Evolutionary conservation across 2,888 invertebrate genomes (phyloP), one percentile per base, ranked within the genome.

Genomic region (Byasa hedistus): DNA sequence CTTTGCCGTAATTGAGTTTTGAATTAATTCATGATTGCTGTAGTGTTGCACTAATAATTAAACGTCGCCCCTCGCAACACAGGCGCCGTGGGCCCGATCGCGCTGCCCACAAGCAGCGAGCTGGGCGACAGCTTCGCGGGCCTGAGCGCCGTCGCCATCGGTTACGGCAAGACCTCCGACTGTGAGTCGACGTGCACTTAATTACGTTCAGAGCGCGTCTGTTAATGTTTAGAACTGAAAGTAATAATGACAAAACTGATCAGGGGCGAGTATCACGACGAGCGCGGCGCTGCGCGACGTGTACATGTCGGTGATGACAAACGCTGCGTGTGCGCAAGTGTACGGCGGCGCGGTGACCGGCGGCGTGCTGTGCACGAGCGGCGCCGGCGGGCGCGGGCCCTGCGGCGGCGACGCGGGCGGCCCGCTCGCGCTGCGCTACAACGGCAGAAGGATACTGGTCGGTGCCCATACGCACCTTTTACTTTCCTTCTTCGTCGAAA

Each of bases 311-410:
- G 68, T 66, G 57, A 8, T 66, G 24, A 57, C 52, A 48, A 66
- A 66, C 57, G 54, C 55, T 36, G 61, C 22, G 65, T 66, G 71
- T 65, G 68, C 75, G 64, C 63, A 71, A 70, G 59, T 70, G 69
- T 68, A 69, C 70, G 61, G 65, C 23, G 66, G 69, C 15, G 70
- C 57, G 94, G 94, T 69, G 17, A 71, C 56, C 94, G 94, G 85
- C 95, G 95, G 73, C 95, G 92, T 57, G 94, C 32, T 65, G 61
- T 65, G 65, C 57, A 61, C 56, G 19, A 61, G 61, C 65, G 65
- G 65, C 17, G 93, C 60, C 23, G 61, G 61, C 51, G 65, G 51
- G n/a, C 92, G 92, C 57, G 92, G 92, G 94, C 95, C 95, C 65
- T 93, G 91, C 27, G 94, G 93, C 69, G 93, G 86, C 51, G 82